Evolutionary conservation across 2,888 invertebrate genomes (phyloP).

Genomic region (Crocallis elinguaria): DNA sequence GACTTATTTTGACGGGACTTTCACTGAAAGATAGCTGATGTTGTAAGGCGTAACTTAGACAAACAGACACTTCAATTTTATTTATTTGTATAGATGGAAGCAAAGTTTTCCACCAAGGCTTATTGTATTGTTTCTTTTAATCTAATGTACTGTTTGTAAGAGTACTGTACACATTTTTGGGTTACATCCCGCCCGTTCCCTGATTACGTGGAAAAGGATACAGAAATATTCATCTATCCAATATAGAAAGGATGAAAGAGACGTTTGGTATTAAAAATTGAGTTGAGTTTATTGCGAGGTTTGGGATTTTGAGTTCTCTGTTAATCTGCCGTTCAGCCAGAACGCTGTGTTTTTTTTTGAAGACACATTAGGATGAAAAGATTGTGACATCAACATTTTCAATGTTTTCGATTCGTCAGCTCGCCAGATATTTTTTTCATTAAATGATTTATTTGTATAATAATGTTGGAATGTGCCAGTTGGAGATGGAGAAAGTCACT

Average conservation of each 20-base stretch:
- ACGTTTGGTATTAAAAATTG: conserved; percentile 19
- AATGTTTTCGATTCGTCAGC: too few species aligned
- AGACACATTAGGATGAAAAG: neutral
- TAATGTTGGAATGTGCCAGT: too few species aligned
- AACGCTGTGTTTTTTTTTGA: neutral
- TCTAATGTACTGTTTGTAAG: neutral
- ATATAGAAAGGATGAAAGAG: conserved; percentile 22
- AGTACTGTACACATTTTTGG: conserved; percentile 15
- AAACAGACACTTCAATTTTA: too few species aligned
- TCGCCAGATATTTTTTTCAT: too few species aligned
- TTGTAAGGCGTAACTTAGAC: too few species aligned
- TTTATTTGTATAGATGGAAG: too few species aligned
- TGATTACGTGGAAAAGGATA: conserved; percentile 29
- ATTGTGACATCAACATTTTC: neutral
- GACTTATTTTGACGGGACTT: too few species aligned
- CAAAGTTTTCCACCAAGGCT: too few species aligned
- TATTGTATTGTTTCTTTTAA: neutral
- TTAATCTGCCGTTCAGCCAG: conserved; percentile 18
- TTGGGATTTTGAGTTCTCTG: conserved; percentile 1
- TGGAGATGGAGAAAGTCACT: too few species aligned
- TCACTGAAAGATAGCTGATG: too few species aligned
- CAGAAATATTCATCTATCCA: conserved; percentile 28
- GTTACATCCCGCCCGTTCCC: conserved; percentile 24
- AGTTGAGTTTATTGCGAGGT: conserved; percentile 9
- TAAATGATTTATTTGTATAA: too few species aligned